phyloP scores from a whole-genome alignment of 2,113 vertebrate genomes.

The Australoheros scitulus region DNA sequence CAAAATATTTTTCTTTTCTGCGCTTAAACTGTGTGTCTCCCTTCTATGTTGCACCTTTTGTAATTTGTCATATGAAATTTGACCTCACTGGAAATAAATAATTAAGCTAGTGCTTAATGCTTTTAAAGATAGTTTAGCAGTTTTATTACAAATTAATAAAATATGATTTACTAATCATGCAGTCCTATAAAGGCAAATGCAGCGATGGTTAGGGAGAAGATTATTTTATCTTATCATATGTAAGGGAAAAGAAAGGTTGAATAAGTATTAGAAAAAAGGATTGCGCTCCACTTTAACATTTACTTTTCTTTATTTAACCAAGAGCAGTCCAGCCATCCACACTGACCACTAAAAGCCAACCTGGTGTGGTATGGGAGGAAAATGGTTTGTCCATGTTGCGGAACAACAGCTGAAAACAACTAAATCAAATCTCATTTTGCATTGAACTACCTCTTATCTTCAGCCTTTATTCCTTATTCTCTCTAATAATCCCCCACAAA shows the following conservation, averaged over 20 bases:
- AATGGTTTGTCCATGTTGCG: not conserved
- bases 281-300: not conserved
- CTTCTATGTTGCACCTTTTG: no score
- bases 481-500: conserved; percentile 5
- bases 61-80: not conserved
- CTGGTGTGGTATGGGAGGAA: not conserved
- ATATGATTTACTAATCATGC: no score
- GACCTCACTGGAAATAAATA: not conserved
- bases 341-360: no score
- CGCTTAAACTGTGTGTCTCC: not conserved
- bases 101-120: not conserved
- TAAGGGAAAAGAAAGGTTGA: not conserved
- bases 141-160: no score
- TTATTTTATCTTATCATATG: no score
- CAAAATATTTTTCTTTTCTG: no score
- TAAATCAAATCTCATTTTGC: not conserved
- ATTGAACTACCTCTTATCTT: not conserved
- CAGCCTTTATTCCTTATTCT: not conserved
- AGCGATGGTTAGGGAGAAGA: no score
- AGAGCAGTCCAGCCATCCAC: no score
- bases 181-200: no score
- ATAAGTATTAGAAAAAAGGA: not conserved
- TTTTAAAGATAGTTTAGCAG: not conserved
- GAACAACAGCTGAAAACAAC: not conserved
- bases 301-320: not conserved